Conservation (phyloP, 2,888 invertebrate genomes). For the Xestia xanthographa region DNA sequence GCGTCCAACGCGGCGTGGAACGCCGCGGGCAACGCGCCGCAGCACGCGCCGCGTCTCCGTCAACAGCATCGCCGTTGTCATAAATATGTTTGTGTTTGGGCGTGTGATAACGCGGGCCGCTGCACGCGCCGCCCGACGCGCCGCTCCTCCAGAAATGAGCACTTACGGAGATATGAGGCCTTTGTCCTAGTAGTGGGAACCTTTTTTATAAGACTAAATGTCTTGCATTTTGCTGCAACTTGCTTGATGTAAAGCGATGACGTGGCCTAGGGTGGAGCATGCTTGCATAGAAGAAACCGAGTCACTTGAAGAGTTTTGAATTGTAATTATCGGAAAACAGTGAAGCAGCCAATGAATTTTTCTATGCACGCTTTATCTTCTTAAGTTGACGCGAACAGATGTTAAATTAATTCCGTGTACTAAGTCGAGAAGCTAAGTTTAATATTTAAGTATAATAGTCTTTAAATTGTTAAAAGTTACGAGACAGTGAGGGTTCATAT, state of each 20-base stretch:
- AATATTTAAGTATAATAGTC: conserved; percentile 13
- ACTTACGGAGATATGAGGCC: neutral
- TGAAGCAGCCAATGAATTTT: neutral
- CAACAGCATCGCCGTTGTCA: no score
- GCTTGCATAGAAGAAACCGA: neutral
- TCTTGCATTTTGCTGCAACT: neutral
- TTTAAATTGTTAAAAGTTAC: conserved; percentile 50
- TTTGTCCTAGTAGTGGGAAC: neutral
- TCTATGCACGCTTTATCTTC: neutral
- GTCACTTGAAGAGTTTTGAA: neutral
- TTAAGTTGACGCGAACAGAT: neutral
- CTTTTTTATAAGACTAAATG: neutral
- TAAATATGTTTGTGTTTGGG: no score
- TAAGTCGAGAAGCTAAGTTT: conserved; percentile 8
- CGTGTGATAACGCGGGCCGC: no score
- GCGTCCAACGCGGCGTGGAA: no score
- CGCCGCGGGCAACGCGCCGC: no score
- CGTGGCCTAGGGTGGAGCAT: neutral
- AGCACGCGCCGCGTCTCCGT: no score
- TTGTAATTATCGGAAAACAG: neutral
- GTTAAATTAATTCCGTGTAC: neutral
- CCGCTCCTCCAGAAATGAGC: no score
- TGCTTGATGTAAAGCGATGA: neutral
- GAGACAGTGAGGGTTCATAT: conserved; percentile 37
- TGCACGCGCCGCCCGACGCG: no score